Conservation (phyloP, 2,113 vertebrate species). For the Heterotis niloticus region DNA sequence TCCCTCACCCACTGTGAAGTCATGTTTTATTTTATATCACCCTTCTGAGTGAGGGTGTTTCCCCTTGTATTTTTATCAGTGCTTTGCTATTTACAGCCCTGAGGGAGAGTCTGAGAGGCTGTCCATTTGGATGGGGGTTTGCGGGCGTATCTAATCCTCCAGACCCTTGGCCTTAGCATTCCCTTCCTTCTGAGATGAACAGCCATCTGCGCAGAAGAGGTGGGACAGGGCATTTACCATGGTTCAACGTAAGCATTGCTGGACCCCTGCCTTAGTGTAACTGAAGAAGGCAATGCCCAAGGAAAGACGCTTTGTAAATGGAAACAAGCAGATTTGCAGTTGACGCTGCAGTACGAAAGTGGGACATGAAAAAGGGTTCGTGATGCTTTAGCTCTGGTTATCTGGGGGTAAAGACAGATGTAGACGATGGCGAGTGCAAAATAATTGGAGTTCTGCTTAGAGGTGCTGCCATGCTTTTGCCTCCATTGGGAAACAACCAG, state of each 20-base stretch:
- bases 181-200: not conserved
- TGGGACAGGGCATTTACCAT: not conserved
- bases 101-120: not conserved
- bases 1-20: not conserved
- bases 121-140: not conserved
- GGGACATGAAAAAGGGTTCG: not conserved
- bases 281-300: not conserved
- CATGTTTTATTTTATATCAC: not conserved
- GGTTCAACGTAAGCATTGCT: no score
- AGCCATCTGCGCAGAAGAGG: not conserved
- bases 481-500: not conserved
- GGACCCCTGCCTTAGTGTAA: not conserved
- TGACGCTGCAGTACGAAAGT: not conserved
- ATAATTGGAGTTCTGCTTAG: not conserved
- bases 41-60: conserved; percentile 21
- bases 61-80: conserved; percentile 33
- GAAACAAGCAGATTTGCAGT: not conserved
- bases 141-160: conserved; percentile 2
- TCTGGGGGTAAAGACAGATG: not conserved
- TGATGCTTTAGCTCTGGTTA: not conserved
- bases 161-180: not conserved
- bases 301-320: not conserved
- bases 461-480: not conserved
- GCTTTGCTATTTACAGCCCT: conserved; percentile 36
- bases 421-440: not conserved